A percentile compares a stretch with the other conserved stretches of the same genome.
phyloP scores from a whole-genome alignment of 2,113 vertebrate genomes.

The Dendropsophus ebraccatus region DNA sequence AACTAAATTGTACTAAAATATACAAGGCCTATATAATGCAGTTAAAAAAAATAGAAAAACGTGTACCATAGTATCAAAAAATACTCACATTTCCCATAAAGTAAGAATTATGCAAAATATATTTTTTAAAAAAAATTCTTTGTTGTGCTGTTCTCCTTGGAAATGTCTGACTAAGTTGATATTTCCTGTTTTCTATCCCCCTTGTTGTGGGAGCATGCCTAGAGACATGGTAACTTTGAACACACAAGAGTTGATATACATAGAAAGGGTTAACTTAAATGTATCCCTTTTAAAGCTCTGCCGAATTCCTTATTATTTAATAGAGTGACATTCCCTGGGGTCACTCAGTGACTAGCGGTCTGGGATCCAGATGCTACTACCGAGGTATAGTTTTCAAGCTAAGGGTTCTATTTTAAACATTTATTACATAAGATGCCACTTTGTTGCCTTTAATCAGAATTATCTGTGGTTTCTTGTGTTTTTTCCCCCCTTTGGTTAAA shows the following conservation, averaged over 20 bases:
- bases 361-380: slow-evolving; percentile 28
- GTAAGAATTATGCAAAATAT: too few relatives aligned
- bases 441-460: not conserved
- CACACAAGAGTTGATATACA: too few relatives aligned
- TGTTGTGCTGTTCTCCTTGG: too few relatives aligned
- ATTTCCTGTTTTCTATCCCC: too few relatives aligned
- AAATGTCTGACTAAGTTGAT: too few relatives aligned
- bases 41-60: too few relatives aligned
- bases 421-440: slow-evolving; percentile 2
- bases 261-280: not conserved
- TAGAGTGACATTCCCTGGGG: slow-evolving; percentile 10
- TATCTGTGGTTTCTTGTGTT: not conserved
- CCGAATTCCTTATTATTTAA: slow-evolving; percentile 1
- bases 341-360: not conserved
- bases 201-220: too few relatives aligned
- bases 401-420: not conserved
- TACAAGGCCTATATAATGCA: too few relatives aligned
- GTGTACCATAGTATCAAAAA: too few relatives aligned
- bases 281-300: not conserved
- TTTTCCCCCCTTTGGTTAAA: not conserved
- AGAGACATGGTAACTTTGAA: too few relatives aligned
- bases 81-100: too few relatives aligned
- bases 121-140: too few relatives aligned
- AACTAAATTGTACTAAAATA: not conserved
- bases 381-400: not conserved